Evolutionary conservation across 2,888 invertebrate genomes (phyloP).

Genomic region (Thecocarcelia acutangulata): DNA sequence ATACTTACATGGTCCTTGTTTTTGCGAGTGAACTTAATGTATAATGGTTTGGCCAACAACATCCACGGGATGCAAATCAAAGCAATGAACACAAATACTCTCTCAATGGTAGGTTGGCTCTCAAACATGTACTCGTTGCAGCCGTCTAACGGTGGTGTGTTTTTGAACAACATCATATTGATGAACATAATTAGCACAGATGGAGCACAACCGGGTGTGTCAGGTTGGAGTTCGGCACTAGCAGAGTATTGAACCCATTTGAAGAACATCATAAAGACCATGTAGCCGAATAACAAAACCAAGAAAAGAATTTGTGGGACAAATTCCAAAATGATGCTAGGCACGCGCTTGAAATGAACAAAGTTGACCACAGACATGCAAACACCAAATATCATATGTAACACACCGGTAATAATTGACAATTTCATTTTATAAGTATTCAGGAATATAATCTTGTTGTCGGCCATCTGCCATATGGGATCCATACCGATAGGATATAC

Average conservation of each 20-base stretch:
- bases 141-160: slow-evolving; percentile 79
- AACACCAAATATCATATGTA: slow-evolving; percentile 97
- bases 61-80: slow-evolving; percentile 96
- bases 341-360: slow-evolving; percentile 87
- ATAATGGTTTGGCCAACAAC: slow-evolving; percentile 94
- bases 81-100: slow-evolving; percentile 89
- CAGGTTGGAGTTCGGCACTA: slow-evolving; percentile 75
- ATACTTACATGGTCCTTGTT: slow-evolving; percentile 74
- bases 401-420: slow-evolving; percentile 95
- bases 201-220: slow-evolving; percentile 85
- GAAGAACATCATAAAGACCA: slow-evolving; percentile 94
- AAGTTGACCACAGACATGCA: slow-evolving; percentile 91
- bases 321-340: slow-evolving; percentile 91
- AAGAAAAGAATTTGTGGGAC: slow-evolving; percentile 95
- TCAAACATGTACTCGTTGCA: slow-evolving; percentile 87
- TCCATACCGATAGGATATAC: slow-evolving; percentile 92
- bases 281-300: slow-evolving; percentile 92
- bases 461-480: slow-evolving; percentile 89
- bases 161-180: slow-evolving; percentile 89
- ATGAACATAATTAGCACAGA: slow-evolving; percentile 90
- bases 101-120: slow-evolving; percentile 88
- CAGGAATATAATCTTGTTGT: slow-evolving; percentile 95
- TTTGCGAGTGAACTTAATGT: slow-evolving; percentile 82
- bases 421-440: slow-evolving; percentile 98
- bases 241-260: slow-evolving; percentile 92